Evolutionary conservation across 2,113 vertebrate species (phyloP), one percentile per base, ranked within the genome.

Genomic region (Rhipidura dahli): DNA sequence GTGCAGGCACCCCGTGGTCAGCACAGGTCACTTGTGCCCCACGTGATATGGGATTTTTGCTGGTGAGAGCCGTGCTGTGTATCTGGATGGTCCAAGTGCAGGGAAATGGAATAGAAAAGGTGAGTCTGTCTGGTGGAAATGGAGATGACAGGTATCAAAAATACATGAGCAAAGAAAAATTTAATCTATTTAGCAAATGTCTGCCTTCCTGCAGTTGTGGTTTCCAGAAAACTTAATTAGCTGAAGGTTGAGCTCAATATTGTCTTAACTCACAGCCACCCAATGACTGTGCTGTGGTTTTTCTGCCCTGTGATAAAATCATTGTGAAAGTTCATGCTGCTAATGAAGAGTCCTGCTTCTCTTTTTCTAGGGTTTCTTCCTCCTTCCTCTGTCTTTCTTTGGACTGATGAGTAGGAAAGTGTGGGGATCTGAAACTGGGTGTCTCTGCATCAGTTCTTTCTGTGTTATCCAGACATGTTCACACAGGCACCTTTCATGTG

Each of bases 1-100:
- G 7, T 0, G 0, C 23, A 44, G 57, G 19, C 1, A 2, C 8
- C 50, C n/a, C 1, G 0, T 1, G 1, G 31, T 2, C 0, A 61
- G 56, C 42, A 69, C 26, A 37, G 47, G 53, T 30, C 60, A 35
- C 47, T 31, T 39, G 20, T 11, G 16, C 11, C 59, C 18, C 1
- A 1, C 2, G 1, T 11, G 15, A 3, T 31, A 20, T 57, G 57
- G 39, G 22, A 16, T 42, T 83, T 86, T 64, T n/a, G 15, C 49
- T 82, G 49, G 13, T 71, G 44, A 87, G 30, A 68, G 44, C 23
- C 30, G 23, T 39, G 13, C 13, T 75, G 11, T 44, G 5, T 24
- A 39, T 60, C 33, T 87, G 80, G 33, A 42, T 2, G 1, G 18
- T 21, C 33, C 10, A 2, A 23, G 10, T 11, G 21, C 35, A 61